These are phyloP conservation scores for Callimorpha dominula DNA, from an alignment of 2,888 invertebrate species.

Conservation along the genomic window DNA sequence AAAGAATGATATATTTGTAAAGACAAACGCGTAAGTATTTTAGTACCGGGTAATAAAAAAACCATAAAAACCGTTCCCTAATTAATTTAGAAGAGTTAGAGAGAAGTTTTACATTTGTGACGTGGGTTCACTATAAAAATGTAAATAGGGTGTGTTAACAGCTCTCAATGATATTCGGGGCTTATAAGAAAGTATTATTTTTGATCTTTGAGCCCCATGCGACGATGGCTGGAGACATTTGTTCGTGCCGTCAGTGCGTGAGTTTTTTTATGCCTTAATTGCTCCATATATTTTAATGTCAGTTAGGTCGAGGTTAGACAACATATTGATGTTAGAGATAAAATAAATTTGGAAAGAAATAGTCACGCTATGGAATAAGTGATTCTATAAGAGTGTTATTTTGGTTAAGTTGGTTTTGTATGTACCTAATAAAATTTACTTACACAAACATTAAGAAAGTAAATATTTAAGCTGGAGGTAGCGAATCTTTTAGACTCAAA, in stretches of 20 bases:
- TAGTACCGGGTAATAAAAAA: slow-evolving; percentile 14
- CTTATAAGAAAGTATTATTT: slow-evolving; percentile 63
- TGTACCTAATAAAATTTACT: background rate
- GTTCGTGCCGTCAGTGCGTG: slow-evolving; percentile 54
- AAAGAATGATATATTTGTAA: slow-evolving; percentile 7
- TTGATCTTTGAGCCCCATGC: slow-evolving; percentile 74
- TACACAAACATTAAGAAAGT: background rate
- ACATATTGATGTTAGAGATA: slow-evolving; percentile 33
- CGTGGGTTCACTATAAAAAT: slow-evolving; percentile 25
- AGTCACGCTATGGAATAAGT: slow-evolving; percentile 16
- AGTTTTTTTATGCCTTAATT: slow-evolving; percentile 79
- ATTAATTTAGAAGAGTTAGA: slow-evolving; percentile 21
- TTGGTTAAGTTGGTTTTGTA: background rate
- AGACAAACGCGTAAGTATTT: slow-evolving; percentile 1
- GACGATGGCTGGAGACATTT: slow-evolving; percentile 73
- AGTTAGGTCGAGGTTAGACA: slow-evolving; percentile 45
- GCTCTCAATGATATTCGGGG: slow-evolving; percentile 57
- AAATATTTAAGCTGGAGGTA: background rate
- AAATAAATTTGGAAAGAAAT: slow-evolving; percentile 45
- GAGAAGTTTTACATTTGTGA: slow-evolving; percentile 9
- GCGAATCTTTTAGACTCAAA: background rate
- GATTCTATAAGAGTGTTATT: slow-evolving; percentile 5
- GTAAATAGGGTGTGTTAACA: slow-evolving; percentile 45
- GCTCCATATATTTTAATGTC: slow-evolving; percentile 68
- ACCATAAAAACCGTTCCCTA: slow-evolving; percentile 18